Evolutionary conservation across 2,113 vertebrate genomes (phyloP), one percentile per base, ranked within the genome.

Genomic region (Phodopus roborovskii): DNA sequence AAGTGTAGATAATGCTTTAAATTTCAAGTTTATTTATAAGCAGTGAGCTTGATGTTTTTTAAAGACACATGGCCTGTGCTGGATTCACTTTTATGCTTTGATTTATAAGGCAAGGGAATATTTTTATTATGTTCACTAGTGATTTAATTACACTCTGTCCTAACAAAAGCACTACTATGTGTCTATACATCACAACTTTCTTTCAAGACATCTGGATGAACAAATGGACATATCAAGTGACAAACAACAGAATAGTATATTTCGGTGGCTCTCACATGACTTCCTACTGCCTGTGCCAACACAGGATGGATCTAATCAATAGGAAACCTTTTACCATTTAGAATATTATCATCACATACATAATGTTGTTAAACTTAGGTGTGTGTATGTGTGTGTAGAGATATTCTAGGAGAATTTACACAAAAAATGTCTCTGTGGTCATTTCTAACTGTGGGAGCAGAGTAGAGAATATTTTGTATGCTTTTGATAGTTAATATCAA

Each of bases 1-100:
- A 66, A 48, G 28, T 70, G 90, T 77, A 91, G 50, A 90, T 85
- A 39, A 79, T 30, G 48, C 6, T 88, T 94, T 91, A 50, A 89
- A 82, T 68, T 96, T 60, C 20, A 70, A 7, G 73, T 75, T 45
- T 75, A 45, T 22, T 75, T 92, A 70, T 7, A 86, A n/a, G 36
- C 17, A 82, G 71, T 88, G 26, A 95, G 33, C 2, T 33, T 45
- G 20, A 71, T 68, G 78, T 75, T 93, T 73, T 39, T 19, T 0
- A 13, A 92, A 58, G 19, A 70, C 13, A 24, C 81, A 50, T 30
- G 22, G 30, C 39, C 30, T 50, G 10, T 86, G 42, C 81, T 62
- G 42, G 50, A 95, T 28, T 66, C 3, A 71, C 2, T 48, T 36
- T 56, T 94, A 88, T 42, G 11, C 19, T 94, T 94, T 60, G 19